These are phyloP conservation scores for Morone chrysops DNA, from an alignment of 2,113 vertebrate genomes.

Conservation along the genomic window DNA sequence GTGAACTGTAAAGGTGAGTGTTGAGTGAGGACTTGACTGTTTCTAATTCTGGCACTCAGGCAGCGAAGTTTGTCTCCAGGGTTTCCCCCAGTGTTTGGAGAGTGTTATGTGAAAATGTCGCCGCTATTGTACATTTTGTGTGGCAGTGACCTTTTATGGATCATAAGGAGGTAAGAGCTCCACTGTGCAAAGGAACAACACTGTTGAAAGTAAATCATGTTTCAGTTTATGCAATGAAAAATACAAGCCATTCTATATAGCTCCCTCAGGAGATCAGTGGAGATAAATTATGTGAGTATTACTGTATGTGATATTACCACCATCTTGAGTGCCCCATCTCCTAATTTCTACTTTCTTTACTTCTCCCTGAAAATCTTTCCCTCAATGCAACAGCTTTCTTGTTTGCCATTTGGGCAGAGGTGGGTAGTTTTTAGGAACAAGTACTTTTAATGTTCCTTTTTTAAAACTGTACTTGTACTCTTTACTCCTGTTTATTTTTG, in stretches of 20 bases:
- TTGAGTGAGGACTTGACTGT: constrained; percentile 49
- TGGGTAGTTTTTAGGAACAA: too few species aligned
- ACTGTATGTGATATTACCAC: constrained; percentile 10
- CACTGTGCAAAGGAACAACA: constrained; percentile 43
- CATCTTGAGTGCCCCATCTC: neutral
- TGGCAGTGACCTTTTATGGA: constrained; percentile 75
- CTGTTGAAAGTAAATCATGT: constrained; percentile 51
- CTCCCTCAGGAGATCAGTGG: constrained; percentile 5
- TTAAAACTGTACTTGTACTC: too few species aligned
- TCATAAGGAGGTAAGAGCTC: constrained; percentile 56
- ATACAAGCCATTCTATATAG: constrained; percentile 38
- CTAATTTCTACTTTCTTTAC: neutral
- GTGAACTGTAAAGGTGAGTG: constrained; percentile 51
- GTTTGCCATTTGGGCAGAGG: neutral
- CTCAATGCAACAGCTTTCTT: neutral
- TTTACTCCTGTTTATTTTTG: too few species aligned
- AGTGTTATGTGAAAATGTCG: constrained; percentile 71
- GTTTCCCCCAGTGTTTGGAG: constrained; percentile 59
- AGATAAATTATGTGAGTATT: constrained; percentile 19
- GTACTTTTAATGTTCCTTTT: too few species aligned
- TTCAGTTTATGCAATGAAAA: constrained; percentile 42
- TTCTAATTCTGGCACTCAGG: constrained; percentile 65
- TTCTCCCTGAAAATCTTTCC: neutral
- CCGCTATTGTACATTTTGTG: constrained; percentile 61
- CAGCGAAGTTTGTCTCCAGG: constrained; percentile 67